phyloP scores from a whole-genome alignment of 2,113 vertebrate genomes.

The Urocynchramus pylzowi region DNA sequence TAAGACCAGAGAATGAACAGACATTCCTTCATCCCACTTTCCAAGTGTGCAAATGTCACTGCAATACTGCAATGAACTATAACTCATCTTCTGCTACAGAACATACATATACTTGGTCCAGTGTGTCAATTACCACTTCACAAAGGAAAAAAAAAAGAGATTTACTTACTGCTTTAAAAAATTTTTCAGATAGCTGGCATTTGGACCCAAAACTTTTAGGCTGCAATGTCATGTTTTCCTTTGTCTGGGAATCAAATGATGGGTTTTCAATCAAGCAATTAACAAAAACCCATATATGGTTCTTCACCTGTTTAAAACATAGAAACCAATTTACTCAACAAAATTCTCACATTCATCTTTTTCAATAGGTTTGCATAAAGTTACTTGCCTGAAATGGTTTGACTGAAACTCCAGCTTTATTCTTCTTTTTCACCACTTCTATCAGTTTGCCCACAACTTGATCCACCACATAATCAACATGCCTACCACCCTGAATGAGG shows the following conservation, averaged over 20 bases:
- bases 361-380: neutral
- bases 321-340: neutral
- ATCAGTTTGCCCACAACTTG: slow-evolving; percentile 96
- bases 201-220: slow-evolving; percentile 98
- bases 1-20: neutral
- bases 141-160: neutral
- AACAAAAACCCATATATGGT: slow-evolving; percentile 98
- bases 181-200: slow-evolving; percentile 93
- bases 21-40: neutral
- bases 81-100: neutral
- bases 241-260: slow-evolving; percentile 96
- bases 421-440: slow-evolving; percentile 99
- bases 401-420: slow-evolving; percentile 96
- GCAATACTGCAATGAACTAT: neutral
- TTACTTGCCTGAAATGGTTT: slow-evolving; percentile 96
- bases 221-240: slow-evolving; percentile 98
- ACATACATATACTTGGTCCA: neutral
- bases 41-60: neutral
- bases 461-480: slow-evolving; percentile 96
- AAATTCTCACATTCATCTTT: neutral
- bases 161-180: slow-evolving; percentile 89
- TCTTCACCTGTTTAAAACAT: slow-evolving; percentile 86
- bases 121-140: neutral
- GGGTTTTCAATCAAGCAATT: slow-evolving; percentile 98
- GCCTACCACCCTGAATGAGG: slow-evolving; percentile 87